phyloP scores from a whole-genome alignment of 2,797 vertebrate species.

The Gymnothorax reevesii region DNA sequence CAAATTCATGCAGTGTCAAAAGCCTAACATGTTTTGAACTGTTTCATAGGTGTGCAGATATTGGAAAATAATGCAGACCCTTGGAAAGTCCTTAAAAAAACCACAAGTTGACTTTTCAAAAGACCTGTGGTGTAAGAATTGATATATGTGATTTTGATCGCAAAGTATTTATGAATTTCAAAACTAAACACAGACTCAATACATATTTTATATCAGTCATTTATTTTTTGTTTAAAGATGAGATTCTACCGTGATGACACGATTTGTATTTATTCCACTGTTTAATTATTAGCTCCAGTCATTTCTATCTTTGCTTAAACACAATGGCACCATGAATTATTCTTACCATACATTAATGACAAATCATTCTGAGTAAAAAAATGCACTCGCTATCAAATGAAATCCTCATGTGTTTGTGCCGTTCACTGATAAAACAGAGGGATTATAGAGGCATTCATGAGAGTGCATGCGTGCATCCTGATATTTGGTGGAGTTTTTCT shows the following conservation, averaged over 20 bases:
- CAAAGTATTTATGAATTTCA: neutral
- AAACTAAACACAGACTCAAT: neutral
- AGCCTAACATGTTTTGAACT: too few species aligned
- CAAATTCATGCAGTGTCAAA: too few species aligned
- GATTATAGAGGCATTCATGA: neutral
- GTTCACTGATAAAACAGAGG: neutral
- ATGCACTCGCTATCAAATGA: neutral
- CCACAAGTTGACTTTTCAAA: too few species aligned
- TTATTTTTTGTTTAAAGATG: neutral
- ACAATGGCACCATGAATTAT: slow-evolving; percentile 16
- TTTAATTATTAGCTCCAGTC: neutral
- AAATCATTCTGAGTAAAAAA: slow-evolving; percentile 15
- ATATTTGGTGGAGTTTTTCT: neutral
- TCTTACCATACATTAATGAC: slow-evolving; percentile 6
- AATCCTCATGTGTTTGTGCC: neutral
- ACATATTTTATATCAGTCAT: neutral
- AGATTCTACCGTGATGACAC: neutral
- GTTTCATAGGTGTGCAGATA: too few species aligned
- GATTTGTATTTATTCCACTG: slow-evolving; percentile 1
- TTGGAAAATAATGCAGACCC: too few species aligned
- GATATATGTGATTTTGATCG: neutral
- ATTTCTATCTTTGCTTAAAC: slow-evolving; percentile 20
- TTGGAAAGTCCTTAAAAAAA: too few species aligned
- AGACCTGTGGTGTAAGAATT: neutral
- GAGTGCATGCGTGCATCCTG: neutral